phyloP scores from a whole-genome alignment of 2,113 vertebrate genomes.

The Cephalopterus ornatus region DNA sequence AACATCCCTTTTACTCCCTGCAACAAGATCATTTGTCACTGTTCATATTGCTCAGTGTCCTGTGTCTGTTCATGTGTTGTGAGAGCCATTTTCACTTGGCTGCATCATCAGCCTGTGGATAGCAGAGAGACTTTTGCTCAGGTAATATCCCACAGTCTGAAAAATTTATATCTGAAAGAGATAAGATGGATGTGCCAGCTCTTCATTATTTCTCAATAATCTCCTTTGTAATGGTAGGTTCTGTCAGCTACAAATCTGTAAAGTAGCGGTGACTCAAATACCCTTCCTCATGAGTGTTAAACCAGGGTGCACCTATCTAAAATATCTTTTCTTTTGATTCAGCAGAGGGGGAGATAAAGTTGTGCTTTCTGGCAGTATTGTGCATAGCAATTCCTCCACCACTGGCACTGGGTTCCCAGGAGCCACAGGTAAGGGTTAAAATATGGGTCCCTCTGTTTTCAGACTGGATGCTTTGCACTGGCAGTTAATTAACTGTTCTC shows the following conservation, averaged over 20 bases:
- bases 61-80: not conserved
- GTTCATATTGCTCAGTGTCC: not conserved
- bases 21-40: not conserved
- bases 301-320: not conserved
- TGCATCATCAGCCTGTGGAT: not conserved
- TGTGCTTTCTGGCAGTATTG: not conserved
- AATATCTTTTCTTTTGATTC: not conserved
- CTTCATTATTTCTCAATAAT: not conserved
- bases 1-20: not conserved
- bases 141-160: not conserved
- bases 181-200: not conserved
- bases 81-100: not conserved
- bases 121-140: not conserved
- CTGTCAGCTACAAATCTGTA: not conserved
- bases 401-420: not conserved
- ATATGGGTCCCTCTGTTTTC: not conserved
- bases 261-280: not conserved
- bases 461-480: not conserved
- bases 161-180: not conserved
- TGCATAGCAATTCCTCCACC: not conserved
- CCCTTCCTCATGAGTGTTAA: not conserved
- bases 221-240: not conserved
- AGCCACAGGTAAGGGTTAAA: not conserved
- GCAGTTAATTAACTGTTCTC: not conserved
- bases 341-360: not conserved